Base-by-base conservation (phyloP, 2,888 invertebrate genomes). In the Drosophila seclusa region DNA sequence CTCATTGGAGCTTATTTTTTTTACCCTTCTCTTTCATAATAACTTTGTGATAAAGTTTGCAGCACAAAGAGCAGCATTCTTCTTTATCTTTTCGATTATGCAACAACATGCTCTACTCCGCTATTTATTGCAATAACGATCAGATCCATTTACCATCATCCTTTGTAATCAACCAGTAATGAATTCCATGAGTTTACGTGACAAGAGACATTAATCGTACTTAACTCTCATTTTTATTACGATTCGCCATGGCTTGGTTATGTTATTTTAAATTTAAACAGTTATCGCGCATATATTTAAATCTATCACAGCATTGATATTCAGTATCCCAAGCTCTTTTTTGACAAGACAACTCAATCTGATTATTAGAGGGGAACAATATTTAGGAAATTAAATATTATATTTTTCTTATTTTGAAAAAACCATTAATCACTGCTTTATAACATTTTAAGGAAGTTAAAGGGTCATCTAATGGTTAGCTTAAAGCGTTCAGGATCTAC, bases 31-130 rank as follows among this genome's bases (percentile, higher is more conserved):
- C 62, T 64, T 64, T 57, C 63, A 70, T 79, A 83, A 82, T 83
- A 83, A 82, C 83, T 78, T 78, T 69, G 72, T 64, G 74, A 75
- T 66, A 84, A 73, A 70, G 64, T 80, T 84, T 67, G 66, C 66
- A 55, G 55, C 64, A 79, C 74, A 68, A 78, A 70, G 64, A 68
- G 45, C 38, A 52, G 45, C 21, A 65, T 76, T 58, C 54, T 72
- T 64, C 63, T 68, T 68, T 76, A 71, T 76, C 59, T 59, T 38
- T 42, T 76, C 36, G 62, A 60, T 54, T 67, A 60, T 73, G 59
- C 68, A 42, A 63, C 59, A 63, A 67, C 60, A 68, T 73, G 73
- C 52, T 29, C 42, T 40, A 29, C 62, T 55, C 55, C 45, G 48
- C 40, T 57, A 62, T 70, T 75, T 65, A 75, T 70, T 75, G 75